A percentile compares a stretch with the other conserved stretches of the same genome.
Conservation (phyloP, 2,113 vertebrate species). For the Mola mola region DNA sequence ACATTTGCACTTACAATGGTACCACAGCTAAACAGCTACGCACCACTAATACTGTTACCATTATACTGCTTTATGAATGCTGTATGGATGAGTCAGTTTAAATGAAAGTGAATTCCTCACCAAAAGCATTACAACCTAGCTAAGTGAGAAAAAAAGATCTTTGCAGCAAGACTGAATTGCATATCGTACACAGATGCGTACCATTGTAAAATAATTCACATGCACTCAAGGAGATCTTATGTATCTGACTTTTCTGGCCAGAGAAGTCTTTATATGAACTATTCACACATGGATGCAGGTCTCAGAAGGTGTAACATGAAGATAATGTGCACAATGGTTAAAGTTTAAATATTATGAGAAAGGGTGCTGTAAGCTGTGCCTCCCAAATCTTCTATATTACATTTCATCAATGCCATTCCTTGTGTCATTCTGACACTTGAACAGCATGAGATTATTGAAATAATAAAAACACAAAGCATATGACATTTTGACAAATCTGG, state of each 20-base stretch:
- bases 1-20: slow-evolving; percentile 35
- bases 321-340: slow-evolving; percentile 38
- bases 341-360: slow-evolving; percentile 41
- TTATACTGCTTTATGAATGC: slow-evolving; percentile 17
- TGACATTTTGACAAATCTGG: slow-evolving; percentile 33
- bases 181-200: slow-evolving; percentile 25
- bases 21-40: slow-evolving; percentile 15
- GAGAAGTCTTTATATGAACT: slow-evolving; percentile 39
- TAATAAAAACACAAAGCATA: slow-evolving; percentile 39
- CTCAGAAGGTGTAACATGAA: slow-evolving; percentile 49
- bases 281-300: slow-evolving; percentile 38
- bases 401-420: slow-evolving; percentile 25
- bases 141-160: slow-evolving; percentile 14
- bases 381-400: slow-evolving; percentile 35
- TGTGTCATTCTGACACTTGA: slow-evolving; percentile 46
- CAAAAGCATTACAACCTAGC: slow-evolving; percentile 6
- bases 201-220: slow-evolving; percentile 4
- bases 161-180: neutral
- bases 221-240: slow-evolving; percentile 6
- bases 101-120: slow-evolving; percentile 12
- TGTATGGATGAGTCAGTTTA: slow-evolving; percentile 9
- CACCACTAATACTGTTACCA: slow-evolving; percentile 7
- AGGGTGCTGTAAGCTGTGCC: slow-evolving; percentile 49
- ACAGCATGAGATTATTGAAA: slow-evolving; percentile 39
- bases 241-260: slow-evolving; percentile 24